Evolutionary conservation across 1,140 invertebrate species (phyloP).

Genomic region (Apolygus lucorum): DNA sequence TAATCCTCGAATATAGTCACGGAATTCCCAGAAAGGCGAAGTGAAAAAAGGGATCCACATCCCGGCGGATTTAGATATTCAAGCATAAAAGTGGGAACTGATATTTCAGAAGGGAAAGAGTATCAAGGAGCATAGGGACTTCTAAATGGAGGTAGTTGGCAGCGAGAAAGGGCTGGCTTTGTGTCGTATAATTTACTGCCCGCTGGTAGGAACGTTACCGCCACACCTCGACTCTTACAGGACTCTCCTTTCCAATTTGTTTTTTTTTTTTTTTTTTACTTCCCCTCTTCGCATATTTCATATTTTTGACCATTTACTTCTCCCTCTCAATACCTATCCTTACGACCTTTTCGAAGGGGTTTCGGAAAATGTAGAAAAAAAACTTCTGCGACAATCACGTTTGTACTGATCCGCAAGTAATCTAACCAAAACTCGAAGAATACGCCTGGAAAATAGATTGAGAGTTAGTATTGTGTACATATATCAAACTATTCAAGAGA

Average conservation of each 20-base stretch:
- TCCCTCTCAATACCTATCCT: too few species aligned
- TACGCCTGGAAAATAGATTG: too few species aligned
- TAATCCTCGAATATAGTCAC: background rate
- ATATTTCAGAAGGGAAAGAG: slow-evolving; percentile 6
- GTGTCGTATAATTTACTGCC: slow-evolving; percentile 14
- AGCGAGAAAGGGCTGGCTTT: slow-evolving; percentile 7
- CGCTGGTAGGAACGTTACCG: slow-evolving; percentile 9
- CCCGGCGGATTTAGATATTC: slow-evolving; percentile 4
- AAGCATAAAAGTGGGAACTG: slow-evolving; percentile 9
- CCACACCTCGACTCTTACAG: slow-evolving; percentile 3
- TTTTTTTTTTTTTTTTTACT: slow-evolving; percentile 3
- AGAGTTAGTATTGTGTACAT: too few species aligned
- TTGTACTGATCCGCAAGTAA: too few species aligned
- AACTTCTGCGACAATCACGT: too few species aligned
- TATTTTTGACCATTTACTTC: too few species aligned
- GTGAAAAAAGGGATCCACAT: background rate
- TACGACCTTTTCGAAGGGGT: too few species aligned
- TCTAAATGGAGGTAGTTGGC: slow-evolving; percentile 10
- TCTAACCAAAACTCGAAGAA: too few species aligned
- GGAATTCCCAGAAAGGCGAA: background rate
- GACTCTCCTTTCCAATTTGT: slow-evolving; percentile 15
- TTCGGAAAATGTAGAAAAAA: too few species aligned
- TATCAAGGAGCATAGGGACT: slow-evolving; percentile 15
- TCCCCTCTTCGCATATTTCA: slow-evolving; percentile 2
- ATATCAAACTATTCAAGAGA: too few species aligned